Percentiles rank a stretch among this genome's conserved stretches.
Conservation (phyloP, 2,888 invertebrate genomes). For the Venusia cambrica region DNA sequence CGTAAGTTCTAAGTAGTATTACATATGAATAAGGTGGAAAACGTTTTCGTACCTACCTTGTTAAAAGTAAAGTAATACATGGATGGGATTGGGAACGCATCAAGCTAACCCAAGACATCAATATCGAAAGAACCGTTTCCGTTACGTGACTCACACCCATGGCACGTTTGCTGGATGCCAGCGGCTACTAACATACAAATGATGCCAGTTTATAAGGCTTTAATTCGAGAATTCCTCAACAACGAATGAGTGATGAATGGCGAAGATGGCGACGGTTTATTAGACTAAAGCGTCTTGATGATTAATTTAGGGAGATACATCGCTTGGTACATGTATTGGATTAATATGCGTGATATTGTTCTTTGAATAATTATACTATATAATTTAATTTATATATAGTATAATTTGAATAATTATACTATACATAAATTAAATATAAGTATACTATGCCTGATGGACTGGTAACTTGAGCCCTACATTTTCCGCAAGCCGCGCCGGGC, state of each 20-base stretch:
- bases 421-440: too few species aligned
- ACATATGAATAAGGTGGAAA: constrained; percentile 10
- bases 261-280: constrained; percentile 3
- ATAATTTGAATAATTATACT: too few species aligned
- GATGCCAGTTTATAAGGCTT: constrained; percentile 48
- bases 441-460: constrained; percentile 24
- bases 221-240: constrained; percentile 49
- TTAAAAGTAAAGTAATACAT: constrained; percentile 46
- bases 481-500: constrained; percentile 32
- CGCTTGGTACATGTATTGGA: not conserved
- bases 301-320: not conserved
- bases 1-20: constrained; percentile 14
- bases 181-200: constrained; percentile 72
- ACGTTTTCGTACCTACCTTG: constrained; percentile 15
- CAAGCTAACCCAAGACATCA: constrained; percentile 56
- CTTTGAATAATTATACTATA: constrained; percentile 24
- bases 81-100: constrained; percentile 63
- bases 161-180: constrained; percentile 67
- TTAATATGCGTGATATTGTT: constrained; percentile 16
- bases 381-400: too few species aligned
- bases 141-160: constrained; percentile 77
- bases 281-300: not conserved
- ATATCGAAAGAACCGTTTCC: constrained; percentile 73
- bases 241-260: constrained; percentile 32
- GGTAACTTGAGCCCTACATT: constrained; percentile 43